Evolutionary conservation across 2,797 vertebrate genomes (phyloP).

Genomic region (Mus caroli): DNA sequence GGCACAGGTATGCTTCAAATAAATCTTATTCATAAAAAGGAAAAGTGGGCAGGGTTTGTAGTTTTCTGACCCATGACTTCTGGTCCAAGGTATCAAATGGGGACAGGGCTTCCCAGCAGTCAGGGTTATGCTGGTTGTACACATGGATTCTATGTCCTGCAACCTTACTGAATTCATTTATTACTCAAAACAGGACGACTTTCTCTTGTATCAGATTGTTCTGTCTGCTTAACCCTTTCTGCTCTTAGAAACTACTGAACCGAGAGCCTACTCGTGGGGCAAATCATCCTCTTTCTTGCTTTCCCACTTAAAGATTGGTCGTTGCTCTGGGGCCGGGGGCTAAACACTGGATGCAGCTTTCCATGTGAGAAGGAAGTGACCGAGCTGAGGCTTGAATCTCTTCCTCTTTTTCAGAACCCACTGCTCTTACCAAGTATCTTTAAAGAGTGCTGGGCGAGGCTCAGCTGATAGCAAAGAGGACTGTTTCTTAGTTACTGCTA

Average conservation of each 20-base stretch:
- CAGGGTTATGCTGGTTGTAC: background rate
- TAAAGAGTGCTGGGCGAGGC: background rate
- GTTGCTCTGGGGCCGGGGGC: background rate
- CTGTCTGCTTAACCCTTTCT: background rate
- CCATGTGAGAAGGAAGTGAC: background rate
- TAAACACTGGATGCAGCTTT: background rate
- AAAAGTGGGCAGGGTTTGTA: background rate
- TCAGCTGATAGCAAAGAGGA: constrained; percentile 2
- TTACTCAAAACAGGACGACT: background rate
- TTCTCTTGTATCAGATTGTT: background rate
- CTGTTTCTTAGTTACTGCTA: background rate
- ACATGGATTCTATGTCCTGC: background rate
- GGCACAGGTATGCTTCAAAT: background rate
- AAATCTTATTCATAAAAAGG: constrained; percentile 31
- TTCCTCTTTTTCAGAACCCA: background rate
- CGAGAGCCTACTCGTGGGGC: background rate
- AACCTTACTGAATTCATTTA: background rate
- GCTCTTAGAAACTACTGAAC: background rate
- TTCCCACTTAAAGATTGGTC: background rate
- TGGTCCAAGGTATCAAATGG: background rate
- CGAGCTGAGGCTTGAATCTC: background rate
- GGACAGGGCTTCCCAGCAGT: background rate
- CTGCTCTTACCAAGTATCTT: background rate
- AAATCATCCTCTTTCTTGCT: background rate
- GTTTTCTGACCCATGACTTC: background rate